Evolutionary conservation across 2,797 vertebrate species (phyloP).

Genomic region (Sebastiscus tertius): DNA sequence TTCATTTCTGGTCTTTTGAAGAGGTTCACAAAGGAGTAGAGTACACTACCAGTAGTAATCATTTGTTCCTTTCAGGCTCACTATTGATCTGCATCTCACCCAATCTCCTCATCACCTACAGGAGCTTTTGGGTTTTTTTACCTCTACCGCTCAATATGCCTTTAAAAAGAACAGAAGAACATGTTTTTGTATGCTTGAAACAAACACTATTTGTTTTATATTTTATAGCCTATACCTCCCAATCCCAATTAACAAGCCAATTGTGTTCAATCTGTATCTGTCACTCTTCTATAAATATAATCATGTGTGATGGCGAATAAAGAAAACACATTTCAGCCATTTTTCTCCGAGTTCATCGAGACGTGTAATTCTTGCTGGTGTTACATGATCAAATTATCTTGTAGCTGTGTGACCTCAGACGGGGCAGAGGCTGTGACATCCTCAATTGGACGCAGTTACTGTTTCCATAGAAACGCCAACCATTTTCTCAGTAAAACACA

Average conservation of each 20-base stretch:
- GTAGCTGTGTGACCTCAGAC: constrained; percentile 46
- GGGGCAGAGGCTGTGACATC: constrained; percentile 51
- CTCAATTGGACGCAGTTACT: constrained; percentile 35
- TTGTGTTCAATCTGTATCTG: background rate
- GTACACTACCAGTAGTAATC: constrained; percentile 1
- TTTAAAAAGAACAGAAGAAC: background rate
- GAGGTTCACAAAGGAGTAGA: constrained; percentile 19
- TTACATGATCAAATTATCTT: constrained; percentile 46
- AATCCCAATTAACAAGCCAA: background rate
- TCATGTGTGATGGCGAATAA: background rate
- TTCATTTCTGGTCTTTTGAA: constrained; percentile 46
- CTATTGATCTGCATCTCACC: constrained; percentile 43
- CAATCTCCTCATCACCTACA: constrained; percentile 5
- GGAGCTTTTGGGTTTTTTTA: background rate
- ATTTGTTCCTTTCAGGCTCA: constrained; percentile 32
- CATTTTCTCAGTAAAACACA: constrained; percentile 49
- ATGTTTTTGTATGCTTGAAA: background rate
- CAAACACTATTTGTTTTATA: background rate
- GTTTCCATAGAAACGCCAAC: constrained; percentile 74
- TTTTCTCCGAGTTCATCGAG: background rate
- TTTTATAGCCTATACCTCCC: background rate
- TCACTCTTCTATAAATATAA: background rate
- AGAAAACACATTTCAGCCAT: background rate
- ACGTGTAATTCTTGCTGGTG: constrained; percentile 9
- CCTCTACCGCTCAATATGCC: background rate